A percentile compares a stretch with the other conserved stretches of the same genome.
These are phyloP conservation scores for Oreortyx pictus DNA, from an alignment of 2,797 vertebrate genomes.

Conservation along the genomic window DNA sequence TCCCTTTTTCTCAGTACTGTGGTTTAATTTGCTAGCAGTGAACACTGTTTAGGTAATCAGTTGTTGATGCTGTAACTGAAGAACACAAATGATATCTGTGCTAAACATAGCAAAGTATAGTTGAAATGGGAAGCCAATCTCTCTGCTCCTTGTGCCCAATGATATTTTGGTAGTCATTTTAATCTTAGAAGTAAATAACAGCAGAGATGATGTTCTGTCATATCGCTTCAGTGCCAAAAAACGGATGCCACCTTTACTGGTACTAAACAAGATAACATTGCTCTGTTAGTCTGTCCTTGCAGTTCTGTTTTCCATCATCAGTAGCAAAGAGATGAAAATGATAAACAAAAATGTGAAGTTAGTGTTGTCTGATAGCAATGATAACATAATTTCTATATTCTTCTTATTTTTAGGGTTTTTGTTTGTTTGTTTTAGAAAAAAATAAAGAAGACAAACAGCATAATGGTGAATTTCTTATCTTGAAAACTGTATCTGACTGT, in stretches of 20 bases:
- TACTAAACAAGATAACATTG: background rate
- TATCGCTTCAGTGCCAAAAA: constrained; percentile 44
- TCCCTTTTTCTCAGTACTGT: background rate
- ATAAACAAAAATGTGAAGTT: background rate
- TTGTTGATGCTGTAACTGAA: constrained; percentile 7
- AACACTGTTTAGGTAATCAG: background rate
- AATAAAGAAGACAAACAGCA: background rate
- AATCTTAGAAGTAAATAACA: constrained; percentile 61
- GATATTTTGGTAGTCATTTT: constrained; percentile 65
- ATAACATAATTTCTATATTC: background rate
- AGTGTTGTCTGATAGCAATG: background rate
- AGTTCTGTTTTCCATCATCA: background rate
- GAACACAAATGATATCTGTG: background rate
- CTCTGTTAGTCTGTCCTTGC: background rate
- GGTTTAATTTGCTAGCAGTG: background rate
- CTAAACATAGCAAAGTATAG: constrained; percentile 24
- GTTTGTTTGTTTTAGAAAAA: background rate
- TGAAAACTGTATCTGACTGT: background rate
- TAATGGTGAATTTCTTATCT: background rate
- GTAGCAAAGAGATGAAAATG: background rate
- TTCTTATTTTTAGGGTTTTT: background rate
- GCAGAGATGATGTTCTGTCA: background rate
- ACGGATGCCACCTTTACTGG: background rate
- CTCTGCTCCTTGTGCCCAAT: constrained; percentile 38
- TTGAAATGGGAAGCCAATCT: constrained; percentile 47